phyloP scores from a whole-genome alignment of 1,140 invertebrate genomes.

The Nymphalis io region DNA sequence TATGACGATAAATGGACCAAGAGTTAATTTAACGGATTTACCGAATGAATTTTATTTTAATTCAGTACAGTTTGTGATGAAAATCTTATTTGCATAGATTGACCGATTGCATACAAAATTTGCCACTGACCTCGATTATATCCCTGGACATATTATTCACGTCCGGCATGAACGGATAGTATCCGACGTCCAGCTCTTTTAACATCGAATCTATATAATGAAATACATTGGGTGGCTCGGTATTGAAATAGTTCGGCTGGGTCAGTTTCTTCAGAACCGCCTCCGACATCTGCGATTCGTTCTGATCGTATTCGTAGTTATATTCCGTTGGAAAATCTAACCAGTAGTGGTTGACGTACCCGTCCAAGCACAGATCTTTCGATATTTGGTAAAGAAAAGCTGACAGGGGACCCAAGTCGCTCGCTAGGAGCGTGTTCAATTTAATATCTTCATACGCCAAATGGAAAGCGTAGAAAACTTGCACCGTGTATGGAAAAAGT shows the following conservation, averaged over 20 bases:
- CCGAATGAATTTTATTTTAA: no score
- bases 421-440: constrained; percentile 86
- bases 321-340: constrained; percentile 89
- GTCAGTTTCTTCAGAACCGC: constrained; percentile 83
- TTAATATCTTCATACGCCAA: constrained; percentile 96
- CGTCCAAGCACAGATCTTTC: constrained; percentile 86
- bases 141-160: constrained; percentile 88
- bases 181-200: constrained; percentile 70
- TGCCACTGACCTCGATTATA: constrained; percentile 84
- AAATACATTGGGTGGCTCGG: constrained; percentile 86
- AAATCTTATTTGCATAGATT: no score
- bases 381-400: constrained; percentile 90
- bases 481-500: constrained; percentile 87
- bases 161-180: constrained; percentile 86
- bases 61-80: no score
- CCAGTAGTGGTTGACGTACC: constrained; percentile 91
- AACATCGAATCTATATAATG: constrained; percentile 86
- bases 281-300: constrained; percentile 77
- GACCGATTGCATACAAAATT: constrained; percentile 12
- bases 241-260: constrained; percentile 83
- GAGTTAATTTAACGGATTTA: no score
- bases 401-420: constrained; percentile 86
- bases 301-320: constrained; percentile 62
- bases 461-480: constrained; percentile 91
- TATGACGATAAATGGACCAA: no score